Conservation (phyloP, 1,140 invertebrate genomes). For the Drosophila albomicans region DNA sequence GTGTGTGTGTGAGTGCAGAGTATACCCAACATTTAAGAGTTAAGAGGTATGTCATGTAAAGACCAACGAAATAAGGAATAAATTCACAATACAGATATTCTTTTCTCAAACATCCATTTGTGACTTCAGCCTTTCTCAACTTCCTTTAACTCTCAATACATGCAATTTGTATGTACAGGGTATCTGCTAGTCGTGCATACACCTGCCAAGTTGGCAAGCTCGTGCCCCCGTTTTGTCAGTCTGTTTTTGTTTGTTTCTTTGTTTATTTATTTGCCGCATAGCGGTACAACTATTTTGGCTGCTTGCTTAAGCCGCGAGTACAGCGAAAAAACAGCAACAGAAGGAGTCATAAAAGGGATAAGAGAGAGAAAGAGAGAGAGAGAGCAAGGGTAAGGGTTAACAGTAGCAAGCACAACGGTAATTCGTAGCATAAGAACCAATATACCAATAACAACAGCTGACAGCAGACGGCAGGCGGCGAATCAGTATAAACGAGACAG, state of each 20-base stretch:
- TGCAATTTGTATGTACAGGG: neutral
- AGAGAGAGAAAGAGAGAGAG: neutral
- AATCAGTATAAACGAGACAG: constrained; percentile 39
- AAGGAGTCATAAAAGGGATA: constrained; percentile 24
- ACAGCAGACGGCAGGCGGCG: constrained; percentile 35
- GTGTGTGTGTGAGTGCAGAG: neutral
- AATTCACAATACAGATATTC: neutral
- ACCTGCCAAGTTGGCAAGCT: neutral
- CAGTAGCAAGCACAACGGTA: constrained; percentile 56
- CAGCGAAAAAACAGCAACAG: constrained; percentile 26
- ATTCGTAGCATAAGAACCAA: constrained; percentile 42
- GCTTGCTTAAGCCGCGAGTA: constrained; percentile 47
- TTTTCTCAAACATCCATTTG: too few species aligned
- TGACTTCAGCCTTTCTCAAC: neutral
- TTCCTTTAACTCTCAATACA: too few species aligned
- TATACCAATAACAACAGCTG: constrained; percentile 53
- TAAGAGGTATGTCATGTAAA: neutral
- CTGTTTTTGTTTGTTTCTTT: constrained; percentile 36
- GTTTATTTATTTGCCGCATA: constrained; percentile 53
- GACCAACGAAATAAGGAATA: too few species aligned
- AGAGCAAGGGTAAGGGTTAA: constrained; percentile 34
- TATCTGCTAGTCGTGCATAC: neutral
- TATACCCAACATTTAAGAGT: neutral
- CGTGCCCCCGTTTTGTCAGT: neutral
- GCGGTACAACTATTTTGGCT: constrained; percentile 72